phyloP scores from a whole-genome alignment of 2,113 vertebrate genomes.

The Stomatorhinus ivindoensis region DNA sequence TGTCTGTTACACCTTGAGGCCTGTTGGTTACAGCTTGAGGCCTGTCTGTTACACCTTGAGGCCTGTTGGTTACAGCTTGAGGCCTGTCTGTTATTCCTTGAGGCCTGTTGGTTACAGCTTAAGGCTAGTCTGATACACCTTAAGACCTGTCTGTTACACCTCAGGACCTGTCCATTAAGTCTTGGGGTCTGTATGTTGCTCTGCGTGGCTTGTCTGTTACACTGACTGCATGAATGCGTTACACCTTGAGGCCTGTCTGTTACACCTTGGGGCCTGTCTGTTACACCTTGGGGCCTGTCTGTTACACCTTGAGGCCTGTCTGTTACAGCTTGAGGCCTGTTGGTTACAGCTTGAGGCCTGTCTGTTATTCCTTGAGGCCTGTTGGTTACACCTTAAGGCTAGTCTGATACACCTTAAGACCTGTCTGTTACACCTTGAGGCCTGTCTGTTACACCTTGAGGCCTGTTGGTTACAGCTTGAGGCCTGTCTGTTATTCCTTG shows the following conservation, averaged over 20 bases:
- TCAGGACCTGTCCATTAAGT: too few species aligned
- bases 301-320: neutral
- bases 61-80: neutral
- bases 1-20: neutral
- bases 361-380: neutral
- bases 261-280: too few species aligned
- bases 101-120: too few species aligned
- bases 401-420: accelerated
- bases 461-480: accelerated
- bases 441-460: neutral
- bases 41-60: accelerated
- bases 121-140: too few species aligned
- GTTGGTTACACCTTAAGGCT: neutral
- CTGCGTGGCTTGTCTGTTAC: too few species aligned
- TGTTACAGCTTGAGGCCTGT: neutral
- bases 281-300: too few species aligned
- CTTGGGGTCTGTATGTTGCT: too few species aligned
- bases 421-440: neutral
- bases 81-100: neutral
- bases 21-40: too few species aligned
- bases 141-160: too few species aligned
- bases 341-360: neutral
- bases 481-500: neutral
- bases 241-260: too few species aligned
- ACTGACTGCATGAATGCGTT: too few species aligned